Conservation (phyloP, 2,113 vertebrate genomes). For the Lamprotornis superbus region DNA sequence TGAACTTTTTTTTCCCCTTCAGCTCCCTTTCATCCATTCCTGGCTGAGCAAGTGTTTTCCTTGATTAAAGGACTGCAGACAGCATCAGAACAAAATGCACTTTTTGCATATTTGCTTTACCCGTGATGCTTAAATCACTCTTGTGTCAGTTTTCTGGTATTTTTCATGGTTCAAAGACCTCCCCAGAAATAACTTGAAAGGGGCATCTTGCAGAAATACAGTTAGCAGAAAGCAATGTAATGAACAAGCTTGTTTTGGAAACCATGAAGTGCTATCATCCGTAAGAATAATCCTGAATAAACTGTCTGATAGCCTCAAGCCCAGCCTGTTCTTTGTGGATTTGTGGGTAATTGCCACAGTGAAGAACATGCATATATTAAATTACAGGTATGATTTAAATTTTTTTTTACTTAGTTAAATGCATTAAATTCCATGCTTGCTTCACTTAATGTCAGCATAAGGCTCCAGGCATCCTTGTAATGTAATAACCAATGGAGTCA, state of each 20-base stretch:
- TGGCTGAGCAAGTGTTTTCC: background rate
- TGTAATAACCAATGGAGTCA: conserved; percentile 24
- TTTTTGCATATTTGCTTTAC: background rate
- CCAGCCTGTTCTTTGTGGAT: conserved; percentile 51
- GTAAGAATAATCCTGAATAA: conserved; percentile 35
- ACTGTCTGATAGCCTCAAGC: conserved; percentile 51
- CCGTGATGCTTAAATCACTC: background rate
- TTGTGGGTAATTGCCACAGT: conserved; percentile 56
- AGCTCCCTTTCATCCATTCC: background rate
- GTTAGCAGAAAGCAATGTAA: conserved; percentile 44
- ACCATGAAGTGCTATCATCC: conserved; percentile 22
- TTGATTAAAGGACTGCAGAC: background rate
- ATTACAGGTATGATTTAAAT: conserved; percentile 57
- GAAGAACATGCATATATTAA: conserved; percentile 64
- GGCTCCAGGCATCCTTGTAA: conserved; percentile 62
- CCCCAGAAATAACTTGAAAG: background rate
- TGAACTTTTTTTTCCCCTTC: background rate
- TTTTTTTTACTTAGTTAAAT: conserved; percentile 22
- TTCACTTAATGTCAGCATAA: conserved; percentile 49
- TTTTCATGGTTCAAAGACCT: background rate
- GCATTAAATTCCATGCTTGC: conserved; percentile 54
- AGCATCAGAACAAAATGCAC: background rate
- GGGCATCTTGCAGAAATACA: conserved; percentile 18
- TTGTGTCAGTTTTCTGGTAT: background rate
- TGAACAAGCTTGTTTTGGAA: conserved; percentile 25